Percentiles rank a stretch among this genome's conserved stretches.
These are phyloP conservation scores for Enchytraeus crypticus DNA, from an alignment of 2,888 invertebrate genomes.

Conservation along the genomic window DNA sequence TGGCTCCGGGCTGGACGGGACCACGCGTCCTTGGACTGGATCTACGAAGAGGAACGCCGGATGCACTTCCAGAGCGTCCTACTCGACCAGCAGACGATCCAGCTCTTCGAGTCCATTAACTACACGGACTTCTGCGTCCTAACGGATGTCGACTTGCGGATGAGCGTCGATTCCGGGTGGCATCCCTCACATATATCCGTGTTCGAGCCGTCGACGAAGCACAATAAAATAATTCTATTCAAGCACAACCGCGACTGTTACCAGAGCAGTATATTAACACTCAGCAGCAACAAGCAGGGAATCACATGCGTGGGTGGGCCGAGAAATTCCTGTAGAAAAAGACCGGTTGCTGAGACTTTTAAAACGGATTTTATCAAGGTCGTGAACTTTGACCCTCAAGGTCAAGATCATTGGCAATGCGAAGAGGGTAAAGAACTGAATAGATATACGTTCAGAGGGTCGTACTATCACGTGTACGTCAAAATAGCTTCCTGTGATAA, in stretches of 20 bases:
- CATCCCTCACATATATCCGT: constrained; percentile 19
- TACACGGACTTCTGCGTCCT: constrained; percentile 23
- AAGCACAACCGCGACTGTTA: constrained; percentile 19
- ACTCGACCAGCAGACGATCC: constrained; percentile 12
- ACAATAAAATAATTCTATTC: constrained; percentile 9
- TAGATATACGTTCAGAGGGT: constrained; percentile 19
- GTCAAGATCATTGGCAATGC: constrained; percentile 17
- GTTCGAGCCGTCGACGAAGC: constrained; percentile 17
- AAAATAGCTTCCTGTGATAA: constrained; percentile 16
- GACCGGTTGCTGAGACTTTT: not conserved
- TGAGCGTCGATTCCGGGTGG: constrained; percentile 21
- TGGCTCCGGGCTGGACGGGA: constrained; percentile 25
- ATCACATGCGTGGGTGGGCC: constrained; percentile 17
- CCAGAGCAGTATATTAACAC: constrained; percentile 14
- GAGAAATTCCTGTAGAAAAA: constrained; percentile 14
- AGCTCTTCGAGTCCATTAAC: constrained; percentile 17
- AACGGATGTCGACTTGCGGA: constrained; percentile 18
- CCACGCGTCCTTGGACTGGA: constrained; percentile 21
- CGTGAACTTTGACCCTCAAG: constrained; percentile 21
- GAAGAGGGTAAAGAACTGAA: not conserved
- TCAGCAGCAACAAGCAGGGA: constrained; percentile 17
- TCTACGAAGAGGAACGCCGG: constrained; percentile 13
- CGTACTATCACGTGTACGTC: constrained; percentile 21
- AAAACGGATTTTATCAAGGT: constrained; percentile 12
- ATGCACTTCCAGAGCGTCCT: constrained; percentile 14